Percentiles rank a stretch among this genome's conserved stretches.
These are phyloP conservation scores for Mamestra brassicae DNA, from an alignment of 2,888 invertebrate species.

Conservation along the genomic window DNA sequence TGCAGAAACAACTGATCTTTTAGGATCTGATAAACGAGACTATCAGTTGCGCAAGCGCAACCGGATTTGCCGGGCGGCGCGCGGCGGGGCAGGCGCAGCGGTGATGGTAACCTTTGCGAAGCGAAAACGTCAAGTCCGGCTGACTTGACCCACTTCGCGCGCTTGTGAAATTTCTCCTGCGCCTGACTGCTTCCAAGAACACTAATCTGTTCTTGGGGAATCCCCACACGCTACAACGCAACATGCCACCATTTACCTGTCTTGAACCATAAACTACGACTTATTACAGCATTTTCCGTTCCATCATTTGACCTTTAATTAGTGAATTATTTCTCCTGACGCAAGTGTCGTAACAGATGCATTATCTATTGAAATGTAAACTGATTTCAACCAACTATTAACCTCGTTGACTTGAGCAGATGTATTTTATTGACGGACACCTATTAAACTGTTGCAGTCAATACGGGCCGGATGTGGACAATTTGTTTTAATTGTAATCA, in stretches of 20 bases:
- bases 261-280: slow-evolving; percentile 54
- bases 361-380: slow-evolving; percentile 69
- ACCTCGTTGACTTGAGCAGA: slow-evolving; percentile 82
- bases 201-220: slow-evolving; percentile 79
- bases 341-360: slow-evolving; percentile 42
- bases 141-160: slow-evolving; percentile 88
- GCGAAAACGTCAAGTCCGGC: slow-evolving; percentile 89
- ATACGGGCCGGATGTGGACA: slow-evolving; percentile 87
- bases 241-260: slow-evolving; percentile 66
- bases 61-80: slow-evolving; percentile 83
- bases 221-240: slow-evolving; percentile 76
- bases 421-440: slow-evolving; percentile 86
- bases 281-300: slow-evolving; percentile 42
- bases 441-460: slow-evolving; percentile 83
- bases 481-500: slow-evolving; percentile 86
- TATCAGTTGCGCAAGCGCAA: slow-evolving; percentile 86
- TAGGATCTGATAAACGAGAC: slow-evolving; percentile 86
- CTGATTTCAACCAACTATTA: slow-evolving; percentile 79
- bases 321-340: slow-evolving; percentile 50
- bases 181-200: slow-evolving; percentile 85
- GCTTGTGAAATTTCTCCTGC: slow-evolving; percentile 90
- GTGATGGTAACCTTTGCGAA: slow-evolving; percentile 87
- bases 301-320: slow-evolving; percentile 28
- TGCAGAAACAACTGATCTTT: slow-evolving; percentile 84
- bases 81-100: slow-evolving; percentile 75